phyloP scores from a whole-genome alignment of 2,888 invertebrate genomes.

The Aphodius granarius region DNA sequence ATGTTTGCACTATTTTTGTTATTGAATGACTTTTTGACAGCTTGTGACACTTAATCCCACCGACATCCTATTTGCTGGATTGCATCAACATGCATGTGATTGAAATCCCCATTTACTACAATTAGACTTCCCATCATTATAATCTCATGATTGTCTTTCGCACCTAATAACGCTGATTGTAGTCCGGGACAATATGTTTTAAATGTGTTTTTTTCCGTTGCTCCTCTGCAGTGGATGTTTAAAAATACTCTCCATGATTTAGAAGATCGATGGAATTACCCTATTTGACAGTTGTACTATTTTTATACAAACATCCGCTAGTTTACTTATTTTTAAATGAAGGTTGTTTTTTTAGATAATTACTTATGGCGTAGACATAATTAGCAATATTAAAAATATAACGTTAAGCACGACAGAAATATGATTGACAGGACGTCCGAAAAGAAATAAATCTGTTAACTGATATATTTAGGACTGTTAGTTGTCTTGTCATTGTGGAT shows the following conservation, averaged over 20 bases:
- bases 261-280: background rate
- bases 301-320: slow-evolving; percentile 2
- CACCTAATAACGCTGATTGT: background rate
- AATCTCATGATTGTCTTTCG: background rate
- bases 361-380: background rate
- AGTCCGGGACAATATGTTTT: background rate
- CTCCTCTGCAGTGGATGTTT: background rate
- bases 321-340: background rate
- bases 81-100: background rate
- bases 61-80: background rate
- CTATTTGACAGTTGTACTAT: slow-evolving; percentile 4
- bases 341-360: too few relatives aligned
- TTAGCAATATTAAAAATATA: background rate
- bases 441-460: background rate
- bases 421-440: background rate
- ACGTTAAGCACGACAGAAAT: background rate
- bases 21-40: slow-evolving; percentile 47
- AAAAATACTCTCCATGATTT: background rate
- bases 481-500: slow-evolving; percentile 4
- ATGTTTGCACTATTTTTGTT: slow-evolving; percentile 49
- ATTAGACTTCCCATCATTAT: background rate
- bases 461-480: slow-evolving; percentile 2
- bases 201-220: too few relatives aligned
- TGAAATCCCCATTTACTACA: background rate
- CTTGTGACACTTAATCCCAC: slow-evolving; percentile 24